Evolutionary conservation across 2,797 vertebrate genomes (phyloP).

Genomic region (Molossus molossus): DNA sequence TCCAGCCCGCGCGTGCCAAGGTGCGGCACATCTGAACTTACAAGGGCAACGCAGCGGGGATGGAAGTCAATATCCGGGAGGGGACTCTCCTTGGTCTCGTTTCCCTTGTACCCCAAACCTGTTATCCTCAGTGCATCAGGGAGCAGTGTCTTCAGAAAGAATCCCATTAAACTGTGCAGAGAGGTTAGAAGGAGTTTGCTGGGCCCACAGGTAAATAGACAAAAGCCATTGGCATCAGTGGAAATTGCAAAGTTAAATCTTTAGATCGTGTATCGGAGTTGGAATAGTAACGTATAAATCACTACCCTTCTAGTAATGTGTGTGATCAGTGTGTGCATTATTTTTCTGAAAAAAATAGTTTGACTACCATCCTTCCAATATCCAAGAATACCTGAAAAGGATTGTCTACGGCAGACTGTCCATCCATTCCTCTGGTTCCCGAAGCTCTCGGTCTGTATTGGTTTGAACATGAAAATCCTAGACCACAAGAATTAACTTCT

Average conservation of each 20-base stretch:
- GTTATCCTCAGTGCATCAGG: constrained; percentile 49
- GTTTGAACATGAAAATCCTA: not conserved
- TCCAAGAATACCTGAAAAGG: not conserved
- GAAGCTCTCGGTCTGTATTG: not conserved
- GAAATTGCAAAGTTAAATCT: constrained; percentile 53
- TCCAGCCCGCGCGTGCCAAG: constrained; percentile 50
- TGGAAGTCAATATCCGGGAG: constrained; percentile 49
- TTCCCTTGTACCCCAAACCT: constrained; percentile 71
- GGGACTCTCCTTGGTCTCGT: constrained; percentile 67
- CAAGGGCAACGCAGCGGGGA: constrained; percentile 55
- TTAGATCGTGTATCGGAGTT: not conserved
- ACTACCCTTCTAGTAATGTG: not conserved
- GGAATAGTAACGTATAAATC: not conserved
- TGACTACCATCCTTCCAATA: not conserved
- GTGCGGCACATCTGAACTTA: constrained; percentile 67
- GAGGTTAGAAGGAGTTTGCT: constrained; percentile 74
- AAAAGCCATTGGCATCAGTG: constrained; percentile 75
- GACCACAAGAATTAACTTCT: not conserved
- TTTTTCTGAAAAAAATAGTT: not conserved
- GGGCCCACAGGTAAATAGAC: constrained; percentile 68
- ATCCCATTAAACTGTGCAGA: constrained; percentile 76
- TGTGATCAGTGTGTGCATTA: not conserved
- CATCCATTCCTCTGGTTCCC: not conserved
- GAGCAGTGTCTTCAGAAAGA: not conserved
- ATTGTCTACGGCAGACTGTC: not conserved